These are phyloP conservation scores for Brachionus manjavacas DNA, from an alignment of 1,140 invertebrate genomes.

Conservation along the genomic window DNA sequence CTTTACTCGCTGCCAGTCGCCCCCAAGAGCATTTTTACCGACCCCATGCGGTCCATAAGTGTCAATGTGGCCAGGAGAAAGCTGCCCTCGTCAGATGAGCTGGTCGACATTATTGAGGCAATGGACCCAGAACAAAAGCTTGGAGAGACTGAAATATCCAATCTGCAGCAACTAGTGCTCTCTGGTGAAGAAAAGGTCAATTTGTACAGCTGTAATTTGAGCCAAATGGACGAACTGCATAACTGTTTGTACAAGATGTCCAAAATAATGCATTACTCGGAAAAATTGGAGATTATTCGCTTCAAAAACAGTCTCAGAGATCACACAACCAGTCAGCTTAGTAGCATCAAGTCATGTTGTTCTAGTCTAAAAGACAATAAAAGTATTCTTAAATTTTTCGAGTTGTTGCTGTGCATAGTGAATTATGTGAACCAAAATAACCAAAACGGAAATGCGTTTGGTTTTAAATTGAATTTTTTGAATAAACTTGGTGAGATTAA, in stretches of 20 bases:
- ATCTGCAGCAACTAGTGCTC: neutral
- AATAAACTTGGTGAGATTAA: constrained; percentile 22
- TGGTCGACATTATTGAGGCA: neutral
- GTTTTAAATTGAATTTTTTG: constrained; percentile 27
- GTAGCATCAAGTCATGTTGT: neutral
- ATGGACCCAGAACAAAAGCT: neutral
- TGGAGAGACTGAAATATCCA: neutral
- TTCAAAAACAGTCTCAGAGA: constrained; percentile 27
- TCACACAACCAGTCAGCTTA: neutral
- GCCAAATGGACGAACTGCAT: constrained; percentile 27
- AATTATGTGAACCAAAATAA: constrained; percentile 41
- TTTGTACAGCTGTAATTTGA: constrained; percentile 21
- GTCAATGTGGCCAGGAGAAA: neutral
- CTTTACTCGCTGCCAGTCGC: neutral
- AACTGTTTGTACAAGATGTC: constrained; percentile 31
- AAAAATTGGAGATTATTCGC: constrained; percentile 14
- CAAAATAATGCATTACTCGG: constrained; percentile 21
- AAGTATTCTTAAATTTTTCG: constrained; percentile 7
- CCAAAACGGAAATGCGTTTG: constrained; percentile 38
- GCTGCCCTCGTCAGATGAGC: constrained; percentile 9
- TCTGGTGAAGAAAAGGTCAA: neutral
- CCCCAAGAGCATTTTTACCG: constrained; percentile 1
- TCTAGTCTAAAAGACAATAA: neutral
- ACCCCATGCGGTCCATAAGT: constrained; percentile 7
- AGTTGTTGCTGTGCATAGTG: constrained; percentile 14